These are phyloP conservation scores for Batillaria attramentaria DNA, from an alignment of 1,140 invertebrate genomes.

Conservation along the genomic window DNA sequence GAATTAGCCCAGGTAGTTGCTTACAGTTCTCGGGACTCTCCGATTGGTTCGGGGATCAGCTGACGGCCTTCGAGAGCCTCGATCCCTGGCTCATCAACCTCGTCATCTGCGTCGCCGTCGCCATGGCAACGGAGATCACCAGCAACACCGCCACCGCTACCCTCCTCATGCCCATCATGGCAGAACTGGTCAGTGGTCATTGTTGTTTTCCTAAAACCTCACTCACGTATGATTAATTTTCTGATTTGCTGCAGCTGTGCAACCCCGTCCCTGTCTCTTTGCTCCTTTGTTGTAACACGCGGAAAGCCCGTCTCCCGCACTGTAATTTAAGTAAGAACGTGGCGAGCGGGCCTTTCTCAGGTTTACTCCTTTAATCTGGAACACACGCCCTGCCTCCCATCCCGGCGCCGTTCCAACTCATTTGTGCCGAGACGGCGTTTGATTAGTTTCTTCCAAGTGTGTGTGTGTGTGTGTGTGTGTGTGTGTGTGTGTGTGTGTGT, in stretches of 20 bases:
- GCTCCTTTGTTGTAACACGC: neutral
- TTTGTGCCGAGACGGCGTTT: too few relatives aligned
- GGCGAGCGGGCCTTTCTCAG: too few relatives aligned
- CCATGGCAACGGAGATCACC: conserved; percentile 72
- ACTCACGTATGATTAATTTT: too few relatives aligned
- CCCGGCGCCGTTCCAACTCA: neutral
- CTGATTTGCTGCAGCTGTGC: neutral
- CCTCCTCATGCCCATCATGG: conserved; percentile 73
- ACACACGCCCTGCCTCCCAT: neutral
- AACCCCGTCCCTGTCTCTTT: neutral
- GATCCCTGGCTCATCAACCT: conserved; percentile 57
- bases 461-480: too few relatives aligned
- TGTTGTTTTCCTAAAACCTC: too few relatives aligned
- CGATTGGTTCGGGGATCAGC: conserved; percentile 48
- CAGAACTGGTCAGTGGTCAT: conserved; percentile 68
- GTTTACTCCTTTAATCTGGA: neutral
- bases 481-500: too few relatives aligned
- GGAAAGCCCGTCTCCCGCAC: too few relatives aligned
- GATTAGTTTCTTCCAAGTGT: too few relatives aligned
- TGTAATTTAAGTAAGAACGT: too few relatives aligned
- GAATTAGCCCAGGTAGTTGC: too few relatives aligned
- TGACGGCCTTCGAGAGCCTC: conserved; percentile 45
- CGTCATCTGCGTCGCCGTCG: conserved; percentile 66
- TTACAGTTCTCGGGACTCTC: conserved; percentile 51
- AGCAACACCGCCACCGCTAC: conserved; percentile 74